Evolutionary conservation across 2,797 vertebrate species (phyloP).

Genomic region (Merluccius polli): DNA sequence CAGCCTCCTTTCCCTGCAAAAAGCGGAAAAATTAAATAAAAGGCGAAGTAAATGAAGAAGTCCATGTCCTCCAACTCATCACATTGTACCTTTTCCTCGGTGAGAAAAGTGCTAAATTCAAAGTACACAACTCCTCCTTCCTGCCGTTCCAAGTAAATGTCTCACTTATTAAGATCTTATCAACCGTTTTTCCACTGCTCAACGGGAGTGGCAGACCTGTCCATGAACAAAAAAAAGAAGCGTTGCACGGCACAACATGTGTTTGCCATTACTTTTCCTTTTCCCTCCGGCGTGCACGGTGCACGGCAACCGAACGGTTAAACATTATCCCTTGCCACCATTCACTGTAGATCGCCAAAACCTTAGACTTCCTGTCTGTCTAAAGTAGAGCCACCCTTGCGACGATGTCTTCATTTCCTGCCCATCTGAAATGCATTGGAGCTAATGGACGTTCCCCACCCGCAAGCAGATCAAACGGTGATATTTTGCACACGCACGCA

Average conservation of each 20-base stretch:
- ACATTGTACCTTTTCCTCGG: neutral
- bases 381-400: conserved; percentile 13
- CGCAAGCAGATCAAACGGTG: conserved; percentile 40
- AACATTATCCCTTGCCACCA: conserved; percentile 10
- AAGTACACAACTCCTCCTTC: neutral
- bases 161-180: conserved; percentile 48
- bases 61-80: neutral
- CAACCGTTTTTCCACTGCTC: conserved; percentile 46
- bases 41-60: neutral
- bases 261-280: conserved; percentile 69
- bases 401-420: conserved; percentile 48
- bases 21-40: neutral
- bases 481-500: conserved; percentile 20
- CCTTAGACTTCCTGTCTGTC: conserved; percentile 25
- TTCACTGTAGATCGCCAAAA: conserved; percentile 31
- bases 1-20: neutral
- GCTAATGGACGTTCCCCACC: conserved; percentile 39
- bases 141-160: conserved; percentile 6
- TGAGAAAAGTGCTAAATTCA: neutral
- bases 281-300: neutral
- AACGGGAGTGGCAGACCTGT: conserved; percentile 42
- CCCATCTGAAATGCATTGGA: conserved; percentile 66
- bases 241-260: conserved; percentile 59
- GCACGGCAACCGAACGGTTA: neutral
- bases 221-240: conserved; percentile 12